Evolutionary conservation across 2,113 vertebrate species (phyloP).

Genomic region (Coracopsis vasa): DNA sequence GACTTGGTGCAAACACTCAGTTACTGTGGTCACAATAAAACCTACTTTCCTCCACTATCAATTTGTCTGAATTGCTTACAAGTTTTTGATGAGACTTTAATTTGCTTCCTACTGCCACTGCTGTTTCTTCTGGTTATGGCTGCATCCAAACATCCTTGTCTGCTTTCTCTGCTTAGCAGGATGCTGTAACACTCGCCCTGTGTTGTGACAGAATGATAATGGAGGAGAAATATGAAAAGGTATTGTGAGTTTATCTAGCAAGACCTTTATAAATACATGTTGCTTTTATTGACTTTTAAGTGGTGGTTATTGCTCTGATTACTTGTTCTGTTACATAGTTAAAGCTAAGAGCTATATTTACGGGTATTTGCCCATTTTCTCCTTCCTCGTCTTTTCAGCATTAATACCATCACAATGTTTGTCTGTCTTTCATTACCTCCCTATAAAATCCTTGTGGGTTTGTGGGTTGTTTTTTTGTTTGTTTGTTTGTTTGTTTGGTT

Average conservation of each 20-base stretch:
- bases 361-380: not conserved
- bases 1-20: not conserved
- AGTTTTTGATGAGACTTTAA: not conserved
- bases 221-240: not conserved
- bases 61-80: not conserved
- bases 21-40: not conserved
- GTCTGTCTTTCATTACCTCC: not conserved
- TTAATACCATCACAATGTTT: not conserved
- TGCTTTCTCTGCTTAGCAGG: not conserved
- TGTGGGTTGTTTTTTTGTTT: not conserved
- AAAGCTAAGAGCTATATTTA: not conserved
- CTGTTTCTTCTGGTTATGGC: not conserved
- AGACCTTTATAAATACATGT: not conserved
- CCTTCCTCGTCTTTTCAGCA: not conserved
- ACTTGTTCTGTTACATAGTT: not conserved
- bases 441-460: not conserved
- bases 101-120: not conserved
- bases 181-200: not conserved
- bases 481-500: too few relatives aligned
- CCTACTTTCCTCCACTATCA: not conserved
- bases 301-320: not conserved
- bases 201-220: not conserved
- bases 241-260: not conserved
- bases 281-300: not conserved
- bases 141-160: fast-evolving